Percentiles rank a stretch among this genome's conserved stretches.
Evolutionary conservation across 2,797 vertebrate genomes (phyloP).

Genomic region (Labeo calbasu): DNA sequence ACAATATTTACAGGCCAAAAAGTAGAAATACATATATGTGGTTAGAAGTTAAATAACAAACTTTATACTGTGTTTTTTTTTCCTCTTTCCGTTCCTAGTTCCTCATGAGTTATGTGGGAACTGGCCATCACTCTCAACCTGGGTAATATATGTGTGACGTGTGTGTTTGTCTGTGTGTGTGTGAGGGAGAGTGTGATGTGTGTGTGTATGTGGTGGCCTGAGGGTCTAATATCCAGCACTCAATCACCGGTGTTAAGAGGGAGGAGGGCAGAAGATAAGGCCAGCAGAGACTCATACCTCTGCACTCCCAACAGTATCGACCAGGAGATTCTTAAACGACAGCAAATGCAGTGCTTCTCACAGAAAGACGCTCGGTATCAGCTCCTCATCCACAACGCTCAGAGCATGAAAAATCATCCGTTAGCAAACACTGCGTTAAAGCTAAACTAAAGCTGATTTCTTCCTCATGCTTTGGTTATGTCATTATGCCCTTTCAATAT

Average conservation of each 20-base stretch:
- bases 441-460: conserved; percentile 41
- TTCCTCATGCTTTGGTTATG: conserved; percentile 40
- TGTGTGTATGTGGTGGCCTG: conserved; percentile 65
- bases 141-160: conserved; percentile 61
- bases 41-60: neutral
- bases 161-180: conserved; percentile 36
- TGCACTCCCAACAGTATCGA: conserved; percentile 47
- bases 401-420: conserved; percentile 50
- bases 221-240: conserved; percentile 67
- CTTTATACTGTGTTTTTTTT: neutral
- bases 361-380: conserved; percentile 39
- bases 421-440: conserved; percentile 52
- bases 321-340: conserved; percentile 52
- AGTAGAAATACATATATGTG: neutral
- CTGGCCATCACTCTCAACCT: conserved; percentile 31
- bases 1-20: neutral
- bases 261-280: conserved; percentile 65
- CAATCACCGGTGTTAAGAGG: conserved; percentile 69
- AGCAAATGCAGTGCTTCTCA: conserved; percentile 68
- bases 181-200: conserved; percentile 40
- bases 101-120: conserved; percentile 63
- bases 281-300: conserved; percentile 56
- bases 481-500: neutral
- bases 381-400: conserved; percentile 43
- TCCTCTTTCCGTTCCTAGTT: conserved; percentile 1